These are phyloP conservation scores for Eleutherodactylus coqui DNA, from an alignment of 2,797 vertebrate species.

Conservation along the genomic window DNA sequence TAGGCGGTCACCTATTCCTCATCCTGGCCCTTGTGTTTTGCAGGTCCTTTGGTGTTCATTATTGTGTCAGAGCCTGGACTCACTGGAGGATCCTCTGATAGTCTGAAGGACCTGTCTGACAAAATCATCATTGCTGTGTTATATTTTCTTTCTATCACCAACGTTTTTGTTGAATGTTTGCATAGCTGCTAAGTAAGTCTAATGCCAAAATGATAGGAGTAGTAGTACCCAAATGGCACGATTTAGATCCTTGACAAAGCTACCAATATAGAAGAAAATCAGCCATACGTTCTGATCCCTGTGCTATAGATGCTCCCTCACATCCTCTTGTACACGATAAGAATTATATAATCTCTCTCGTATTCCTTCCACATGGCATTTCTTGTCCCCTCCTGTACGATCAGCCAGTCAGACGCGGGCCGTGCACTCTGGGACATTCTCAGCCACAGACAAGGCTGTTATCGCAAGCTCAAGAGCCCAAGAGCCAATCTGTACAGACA, in stretches of 20 bases:
- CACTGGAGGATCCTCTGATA: no score
- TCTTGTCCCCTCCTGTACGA: constrained; percentile 12
- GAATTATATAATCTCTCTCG: background rate
- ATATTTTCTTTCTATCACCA: no score
- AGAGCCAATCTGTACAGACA: constrained; percentile 23
- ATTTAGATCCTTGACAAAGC: background rate
- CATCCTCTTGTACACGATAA: background rate
- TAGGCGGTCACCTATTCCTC: no score
- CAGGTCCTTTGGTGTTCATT: no score
- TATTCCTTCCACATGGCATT: constrained; percentile 10
- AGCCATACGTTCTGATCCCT: background rate
- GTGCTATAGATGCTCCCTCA: background rate
- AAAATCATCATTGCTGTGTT: no score
- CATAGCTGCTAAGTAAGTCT: background rate
- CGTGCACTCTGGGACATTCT: constrained; percentile 20
- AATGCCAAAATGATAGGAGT: background rate
- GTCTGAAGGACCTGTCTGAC: no score
- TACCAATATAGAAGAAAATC: background rate
- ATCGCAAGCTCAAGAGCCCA: constrained; percentile 35
- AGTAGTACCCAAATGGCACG: background rate
- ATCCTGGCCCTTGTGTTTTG: no score
- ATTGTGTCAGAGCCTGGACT: no score
- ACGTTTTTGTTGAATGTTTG: background rate
- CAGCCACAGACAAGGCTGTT: constrained; percentile 18
- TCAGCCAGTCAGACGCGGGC: constrained; percentile 33